Base-by-base conservation (phyloP, 2,888 invertebrate genomes). In the Phorcus lineatus region DNA sequence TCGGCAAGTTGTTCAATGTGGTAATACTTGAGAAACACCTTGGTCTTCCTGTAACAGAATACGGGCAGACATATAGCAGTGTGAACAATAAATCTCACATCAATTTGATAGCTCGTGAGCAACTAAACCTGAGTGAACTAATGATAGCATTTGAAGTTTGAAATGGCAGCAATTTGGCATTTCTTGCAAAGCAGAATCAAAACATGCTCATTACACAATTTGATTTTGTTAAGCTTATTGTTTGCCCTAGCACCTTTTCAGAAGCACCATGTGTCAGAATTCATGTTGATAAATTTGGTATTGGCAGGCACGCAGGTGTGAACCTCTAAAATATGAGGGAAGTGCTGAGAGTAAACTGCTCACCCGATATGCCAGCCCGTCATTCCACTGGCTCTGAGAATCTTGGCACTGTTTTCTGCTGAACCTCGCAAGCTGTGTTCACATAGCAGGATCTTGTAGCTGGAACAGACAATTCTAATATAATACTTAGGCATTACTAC, bases 351-450 rank as follows among this genome's bases (percentile, higher is more conserved):
- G 47, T 6, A 6, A 47, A 47, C 4, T 4, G 28, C 28, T 78
- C 83, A 91, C 89, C 92, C 92, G 11, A 92, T 85, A 80, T 90
- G 89, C 90, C 91, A 92, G 22, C 92, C 91, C 47, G 80, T 83
- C 22, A 92, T 82, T 31, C 86, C 84, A 40, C 88, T 87, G 13
- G 86, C 87, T 80, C 88, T 83, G 19, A 92, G 84, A 57, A 92
- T 92, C 77, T 88, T 84, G 6, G 84, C 36, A 85, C 92, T 92
- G 81, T 87, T 90, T n/a, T 89, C 84, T 31, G 82, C 79, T 76
- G 86, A 88, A 40, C 86, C 87, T 16, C 84, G 62, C 76, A 89
- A 55, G 40, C 84, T 83, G 17, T 85, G 82, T 53, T 87, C 82
- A 77, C 86, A 86, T 76, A 90, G 75, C 31, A 92, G 83, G 22